These are phyloP conservation scores for Rhamnusium bicolor DNA, from an alignment of 2,888 invertebrate species.

Conservation along the genomic window DNA sequence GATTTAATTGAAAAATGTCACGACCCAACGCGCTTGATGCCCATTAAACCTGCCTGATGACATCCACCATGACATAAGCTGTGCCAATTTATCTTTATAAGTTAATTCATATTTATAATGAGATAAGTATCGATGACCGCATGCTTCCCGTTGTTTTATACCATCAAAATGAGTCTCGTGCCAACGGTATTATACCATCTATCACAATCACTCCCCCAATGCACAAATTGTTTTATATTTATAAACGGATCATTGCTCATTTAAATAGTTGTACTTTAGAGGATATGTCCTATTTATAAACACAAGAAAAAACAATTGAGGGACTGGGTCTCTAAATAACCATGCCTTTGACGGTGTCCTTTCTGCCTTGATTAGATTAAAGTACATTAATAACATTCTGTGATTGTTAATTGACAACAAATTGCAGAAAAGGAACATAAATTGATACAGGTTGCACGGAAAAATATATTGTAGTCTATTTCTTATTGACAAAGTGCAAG, in stretches of 20 bases:
- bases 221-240: constrained; percentile 19
- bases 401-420: no score
- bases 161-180: constrained; percentile 62
- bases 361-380: constrained; percentile 4
- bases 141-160: constrained; percentile 67
- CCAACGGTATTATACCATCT: constrained; percentile 54
- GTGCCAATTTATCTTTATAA: constrained; percentile 69
- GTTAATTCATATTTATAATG: constrained; percentile 70
- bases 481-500: no score
- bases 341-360: background rate
- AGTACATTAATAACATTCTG: no score
- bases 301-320: constrained; percentile 18
- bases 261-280: constrained; percentile 30
- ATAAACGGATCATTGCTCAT: constrained; percentile 39
- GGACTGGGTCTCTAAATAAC: background rate
- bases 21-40: constrained; percentile 24
- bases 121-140: constrained; percentile 69
- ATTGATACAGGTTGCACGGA: no score
- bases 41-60: constrained; percentile 47
- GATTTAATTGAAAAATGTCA: constrained; percentile 33
- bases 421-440: no score
- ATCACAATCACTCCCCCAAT: constrained; percentile 52
- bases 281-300: constrained; percentile 27
- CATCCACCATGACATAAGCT: constrained; percentile 67
- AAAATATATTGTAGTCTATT: no score